phyloP scores from a whole-genome alignment of 2,888 invertebrate species.

The Amiota minor region DNA sequence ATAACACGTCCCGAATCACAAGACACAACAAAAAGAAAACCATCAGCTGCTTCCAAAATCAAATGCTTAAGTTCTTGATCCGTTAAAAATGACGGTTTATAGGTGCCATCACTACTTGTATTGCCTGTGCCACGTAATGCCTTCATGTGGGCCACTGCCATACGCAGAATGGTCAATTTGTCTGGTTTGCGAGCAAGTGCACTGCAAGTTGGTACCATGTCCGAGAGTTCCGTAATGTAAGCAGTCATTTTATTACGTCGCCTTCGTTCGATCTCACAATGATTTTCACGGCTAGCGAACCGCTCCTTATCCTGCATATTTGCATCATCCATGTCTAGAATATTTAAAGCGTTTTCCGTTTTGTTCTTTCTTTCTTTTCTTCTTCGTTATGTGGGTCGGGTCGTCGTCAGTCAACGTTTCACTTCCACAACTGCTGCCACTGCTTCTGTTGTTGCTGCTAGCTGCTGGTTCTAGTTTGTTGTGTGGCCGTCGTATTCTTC shows the following conservation, averaged over 20 bases:
- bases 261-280: constrained; percentile 98
- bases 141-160: constrained; percentile 99
- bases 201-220: constrained; percentile 99
- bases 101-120: constrained; percentile 96
- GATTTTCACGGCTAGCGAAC: constrained; percentile 97
- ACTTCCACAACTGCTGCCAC: constrained; percentile 27
- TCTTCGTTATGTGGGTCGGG: constrained; percentile 13
- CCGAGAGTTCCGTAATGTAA: constrained; percentile 98
- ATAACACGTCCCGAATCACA: constrained; percentile 98
- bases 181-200: constrained; percentile 98
- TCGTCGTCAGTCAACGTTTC: constrained; percentile 6
- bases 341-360: constrained; percentile 52
- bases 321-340: constrained; percentile 86
- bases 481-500: constrained; percentile 46
- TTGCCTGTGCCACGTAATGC: constrained; percentile 95
- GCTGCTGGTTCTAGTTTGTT: constrained; percentile 43
- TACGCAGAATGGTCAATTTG: constrained; percentile 97
- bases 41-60: constrained; percentile 99
- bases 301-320: constrained; percentile 97
- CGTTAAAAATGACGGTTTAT: constrained; percentile 98
- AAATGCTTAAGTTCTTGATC: constrained; percentile 99
- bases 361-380: constrained; percentile 28
- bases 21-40: constrained; percentile 87
- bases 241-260: constrained; percentile 99
- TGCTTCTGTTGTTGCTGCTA: constrained; percentile 44